Conservation (phyloP, 2,113 vertebrate genomes). For the Romanogobio albipinnatus region DNA sequence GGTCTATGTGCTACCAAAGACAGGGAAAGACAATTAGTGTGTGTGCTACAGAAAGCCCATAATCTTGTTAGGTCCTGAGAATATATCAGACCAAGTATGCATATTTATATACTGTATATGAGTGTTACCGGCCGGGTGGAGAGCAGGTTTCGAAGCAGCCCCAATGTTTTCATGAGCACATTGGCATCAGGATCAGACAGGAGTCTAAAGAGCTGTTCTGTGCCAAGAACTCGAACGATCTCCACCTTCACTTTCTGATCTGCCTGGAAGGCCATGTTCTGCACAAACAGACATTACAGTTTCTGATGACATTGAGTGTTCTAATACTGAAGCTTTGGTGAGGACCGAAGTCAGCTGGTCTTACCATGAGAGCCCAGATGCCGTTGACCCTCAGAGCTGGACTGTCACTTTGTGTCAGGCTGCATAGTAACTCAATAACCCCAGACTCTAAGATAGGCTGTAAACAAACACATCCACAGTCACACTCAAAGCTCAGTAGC, state of each 20-base stretch:
- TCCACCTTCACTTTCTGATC: slow-evolving; percentile 99
- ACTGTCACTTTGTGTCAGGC: slow-evolving; percentile 96
- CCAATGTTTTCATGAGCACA: slow-evolving; percentile 97
- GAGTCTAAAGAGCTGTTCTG: slow-evolving; percentile 95
- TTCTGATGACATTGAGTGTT: neutral
- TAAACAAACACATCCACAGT: slow-evolving; percentile 31
- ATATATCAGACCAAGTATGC: neutral
- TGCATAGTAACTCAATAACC: slow-evolving; percentile 96
- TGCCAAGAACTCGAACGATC: slow-evolving; percentile 92
- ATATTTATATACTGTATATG: neutral
- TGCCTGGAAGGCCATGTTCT: slow-evolving; percentile 99
- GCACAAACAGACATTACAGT: slow-evolving; percentile 55
- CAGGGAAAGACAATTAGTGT: slow-evolving; percentile 35
- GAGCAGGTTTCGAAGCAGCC: slow-evolving; percentile 94
- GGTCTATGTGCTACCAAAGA: slow-evolving; percentile 91
- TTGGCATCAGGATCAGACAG: slow-evolving; percentile 95
- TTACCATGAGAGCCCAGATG: slow-evolving; percentile 99
- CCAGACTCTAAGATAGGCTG: slow-evolving; percentile 98
- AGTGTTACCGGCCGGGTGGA: slow-evolving; percentile 91
- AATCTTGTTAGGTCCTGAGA: neutral
- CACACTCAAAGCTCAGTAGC: neutral
- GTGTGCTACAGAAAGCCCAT: slow-evolving; percentile 6
- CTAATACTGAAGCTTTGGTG: neutral
- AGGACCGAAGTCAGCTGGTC: slow-evolving; percentile 35
- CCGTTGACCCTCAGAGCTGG: slow-evolving; percentile 95